Evolutionary conservation across 2,113 vertebrate genomes (phyloP), one percentile per base, ranked within the genome.

Genomic region (Oriolus oriolus): DNA sequence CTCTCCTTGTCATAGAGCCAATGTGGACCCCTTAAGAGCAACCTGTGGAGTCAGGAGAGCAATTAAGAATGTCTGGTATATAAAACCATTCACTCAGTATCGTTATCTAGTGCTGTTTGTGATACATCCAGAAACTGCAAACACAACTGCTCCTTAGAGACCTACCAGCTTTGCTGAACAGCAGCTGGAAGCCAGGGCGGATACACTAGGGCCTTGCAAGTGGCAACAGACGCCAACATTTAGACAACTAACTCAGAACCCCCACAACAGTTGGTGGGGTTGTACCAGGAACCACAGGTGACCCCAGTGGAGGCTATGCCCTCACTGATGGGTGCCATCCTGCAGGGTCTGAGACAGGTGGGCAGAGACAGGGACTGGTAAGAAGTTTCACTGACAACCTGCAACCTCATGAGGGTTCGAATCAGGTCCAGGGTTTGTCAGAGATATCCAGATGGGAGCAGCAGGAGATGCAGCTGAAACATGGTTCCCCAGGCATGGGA

Each of bases 351-450:
- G 68, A 28, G 39, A 37, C 60, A 78, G 26, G n/a, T 5, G 1
- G 42, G 47, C 26, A 91, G 37, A 83, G 49, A 18, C 21, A 56
- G 37, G 21, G 42, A 31, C 31, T 70, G 9, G 5, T 44, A 79
- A 45, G 31, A 87, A 39, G 41, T 16, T 50, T 75, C 26, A 66
- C 13, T 66, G 26, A 66, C 35, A 56, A 10, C 11, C 33, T 2
- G 0, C 1, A 3, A 45, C 3, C 3, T 60, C 3, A 5, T 0
- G 0, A 59, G 22, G 13, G 33, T 69, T 35, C 75, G n/a, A 84
- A 45, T 7, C 30, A 76, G 45, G 37, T 52, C 63, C 37, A 65
- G 42, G 30, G 6, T 42, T 50, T 80, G 35, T 44, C 49, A 83
- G 35, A 39, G n/a, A 78, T 39, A 70, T 69, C n/a, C 39, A 59